Conservation (phyloP, 1,140 invertebrate genomes). For the Lepidurus couesii region DNA sequence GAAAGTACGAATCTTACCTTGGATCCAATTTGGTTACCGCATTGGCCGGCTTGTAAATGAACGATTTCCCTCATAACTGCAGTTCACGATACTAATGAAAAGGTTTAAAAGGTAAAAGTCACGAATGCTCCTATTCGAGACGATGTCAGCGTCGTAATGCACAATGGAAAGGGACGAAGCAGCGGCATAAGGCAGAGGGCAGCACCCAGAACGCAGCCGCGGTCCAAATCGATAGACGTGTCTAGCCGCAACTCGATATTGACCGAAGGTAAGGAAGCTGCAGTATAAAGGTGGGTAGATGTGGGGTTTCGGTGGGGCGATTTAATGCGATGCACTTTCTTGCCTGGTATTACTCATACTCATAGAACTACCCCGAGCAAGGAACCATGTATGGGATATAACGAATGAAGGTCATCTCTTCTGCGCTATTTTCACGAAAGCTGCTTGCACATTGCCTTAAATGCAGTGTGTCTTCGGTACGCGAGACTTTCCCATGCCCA, state of each 20-base stretch:
- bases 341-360: neutral
- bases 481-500: neutral
- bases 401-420: neutral
- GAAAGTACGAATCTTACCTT: slow-evolving; percentile 50
- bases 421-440: neutral
- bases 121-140: neutral
- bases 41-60: slow-evolving; percentile 68
- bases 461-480: neutral
- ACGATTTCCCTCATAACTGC: slow-evolving; percentile 66
- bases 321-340: neutral
- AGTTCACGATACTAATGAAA: slow-evolving; percentile 37
- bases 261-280: neutral
- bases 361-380: neutral
- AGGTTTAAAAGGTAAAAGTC: neutral
- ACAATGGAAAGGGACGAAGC: neutral
- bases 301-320: too few species aligned
- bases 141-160: neutral
- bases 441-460: neutral
- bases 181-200: neutral
- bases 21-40: slow-evolving; percentile 68
- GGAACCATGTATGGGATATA: slow-evolving; percentile 4
- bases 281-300: neutral
- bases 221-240: neutral
- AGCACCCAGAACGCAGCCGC: neutral
- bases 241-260: neutral